Conservation (phyloP, 2,797 vertebrate genomes). For the Anabacerthia variegaticeps region DNA sequence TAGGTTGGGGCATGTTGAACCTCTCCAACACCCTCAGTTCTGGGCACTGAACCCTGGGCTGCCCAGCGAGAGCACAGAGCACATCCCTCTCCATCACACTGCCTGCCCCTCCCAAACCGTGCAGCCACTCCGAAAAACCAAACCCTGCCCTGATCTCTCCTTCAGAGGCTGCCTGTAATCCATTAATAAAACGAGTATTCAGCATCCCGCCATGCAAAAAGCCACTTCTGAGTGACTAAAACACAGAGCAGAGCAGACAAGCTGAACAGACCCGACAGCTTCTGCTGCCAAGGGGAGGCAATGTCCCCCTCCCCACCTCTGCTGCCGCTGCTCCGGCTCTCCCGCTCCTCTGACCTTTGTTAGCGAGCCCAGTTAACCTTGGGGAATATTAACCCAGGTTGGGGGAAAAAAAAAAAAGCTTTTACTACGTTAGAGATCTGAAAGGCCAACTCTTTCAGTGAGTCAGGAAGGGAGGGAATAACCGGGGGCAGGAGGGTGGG, state of each 20-base stretch:
- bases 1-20: not conserved
- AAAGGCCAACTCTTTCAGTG: not conserved
- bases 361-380: conserved; percentile 1
- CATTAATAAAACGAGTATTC: not conserved
- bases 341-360: conserved; percentile 34
- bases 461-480: not conserved
- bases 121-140: not conserved
- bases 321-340: not conserved
- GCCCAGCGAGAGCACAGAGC: not conserved
- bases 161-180: not conserved
- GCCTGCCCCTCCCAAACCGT: not conserved
- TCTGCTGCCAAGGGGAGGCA: conserved; percentile 26
- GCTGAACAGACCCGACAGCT: not conserved
- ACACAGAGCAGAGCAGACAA: not conserved
- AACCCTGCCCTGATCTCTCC: not conserved
- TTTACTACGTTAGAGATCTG: not conserved
- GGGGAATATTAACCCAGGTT: conserved; percentile 26
- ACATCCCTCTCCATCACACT: not conserved
- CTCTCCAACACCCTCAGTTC: not conserved
- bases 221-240: not conserved
- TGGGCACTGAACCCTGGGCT: not conserved
- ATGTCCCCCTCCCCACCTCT: not conserved
- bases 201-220: not conserved
- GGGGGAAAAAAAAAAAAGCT: not conserved
- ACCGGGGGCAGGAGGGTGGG: not conserved